These are phyloP conservation scores for Orchestes rusci DNA, from an alignment of 2,888 invertebrate genomes.

Conservation along the genomic window DNA sequence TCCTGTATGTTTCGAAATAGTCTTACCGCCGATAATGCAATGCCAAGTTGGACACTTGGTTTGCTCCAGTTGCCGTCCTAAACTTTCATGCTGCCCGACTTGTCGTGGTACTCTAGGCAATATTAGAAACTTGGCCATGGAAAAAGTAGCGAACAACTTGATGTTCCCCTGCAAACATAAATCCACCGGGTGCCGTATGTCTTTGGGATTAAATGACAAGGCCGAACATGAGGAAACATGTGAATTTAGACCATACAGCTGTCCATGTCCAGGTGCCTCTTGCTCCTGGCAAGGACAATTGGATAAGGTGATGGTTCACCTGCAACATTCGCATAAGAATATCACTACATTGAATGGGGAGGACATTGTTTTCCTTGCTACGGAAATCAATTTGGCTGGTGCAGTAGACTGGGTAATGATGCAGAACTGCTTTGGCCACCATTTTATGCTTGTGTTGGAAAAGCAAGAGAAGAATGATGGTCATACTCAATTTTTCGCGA, in stretches of 20 bases:
- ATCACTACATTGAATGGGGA: conserved; percentile 97
- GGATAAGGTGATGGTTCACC: conserved; percentile 97
- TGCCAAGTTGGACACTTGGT: conserved; percentile 98
- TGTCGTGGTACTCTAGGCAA: conserved; percentile 94
- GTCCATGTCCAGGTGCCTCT: conserved; percentile 98
- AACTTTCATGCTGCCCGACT: conserved; percentile 95
- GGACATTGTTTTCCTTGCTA: conserved; percentile 98
- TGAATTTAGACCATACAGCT: conserved; percentile 96
- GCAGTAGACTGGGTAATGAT: conserved; percentile 99
- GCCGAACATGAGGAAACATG: conserved; percentile 98
- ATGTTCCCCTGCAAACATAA: conserved; percentile 99
- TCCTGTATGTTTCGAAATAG: conserved; percentile 99
- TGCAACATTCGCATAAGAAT: conserved; percentile 95
- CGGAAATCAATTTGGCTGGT: conserved; percentile 98
- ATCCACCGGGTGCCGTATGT: conserved; percentile 87
- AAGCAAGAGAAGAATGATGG: conserved; percentile 98
- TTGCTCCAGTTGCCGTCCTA: conserved; percentile 94
- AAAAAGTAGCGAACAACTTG: conserved; percentile 90
- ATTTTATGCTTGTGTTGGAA: conserved; percentile 98
- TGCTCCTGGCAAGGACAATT: conserved; percentile 99
- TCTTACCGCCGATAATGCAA: conserved; percentile 96
- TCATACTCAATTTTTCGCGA: conserved; percentile 94
- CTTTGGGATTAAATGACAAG: conserved; percentile 94
- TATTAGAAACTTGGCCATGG: conserved; percentile 98
- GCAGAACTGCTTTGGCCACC: conserved; percentile 99